Percentiles rank a stretch among this genome's conserved stretches.
Conservation (phyloP, 2,888 invertebrate species). For the Itoplectis maculator region DNA sequence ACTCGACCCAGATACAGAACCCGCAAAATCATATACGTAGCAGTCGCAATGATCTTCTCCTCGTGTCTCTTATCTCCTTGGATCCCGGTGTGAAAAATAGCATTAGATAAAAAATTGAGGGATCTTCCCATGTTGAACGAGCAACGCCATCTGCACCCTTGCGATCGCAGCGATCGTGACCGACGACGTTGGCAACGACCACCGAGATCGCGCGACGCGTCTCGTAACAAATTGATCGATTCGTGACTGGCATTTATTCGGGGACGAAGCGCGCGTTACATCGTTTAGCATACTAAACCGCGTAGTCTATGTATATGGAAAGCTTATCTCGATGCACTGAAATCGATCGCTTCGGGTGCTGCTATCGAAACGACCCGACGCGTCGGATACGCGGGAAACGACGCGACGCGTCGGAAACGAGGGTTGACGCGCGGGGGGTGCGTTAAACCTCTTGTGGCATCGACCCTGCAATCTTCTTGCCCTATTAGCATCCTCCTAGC, state of each 20-base stretch:
- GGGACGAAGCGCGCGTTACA: constrained; percentile 14
- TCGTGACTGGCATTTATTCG: constrained; percentile 24
- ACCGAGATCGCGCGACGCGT: not conserved
- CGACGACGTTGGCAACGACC: not conserved
- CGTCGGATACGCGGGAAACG: constrained; percentile 15
- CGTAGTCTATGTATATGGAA: not conserved
- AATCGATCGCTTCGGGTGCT: constrained; percentile 44
- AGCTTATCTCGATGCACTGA: constrained; percentile 40
- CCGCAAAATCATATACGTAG: not conserved
- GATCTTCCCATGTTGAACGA: not conserved
- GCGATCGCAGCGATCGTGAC: not conserved
- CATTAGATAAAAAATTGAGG: not conserved
- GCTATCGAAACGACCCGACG: constrained; percentile 49
- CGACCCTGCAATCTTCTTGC: not conserved
- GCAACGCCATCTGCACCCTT: not conserved
- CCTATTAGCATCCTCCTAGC: not conserved
- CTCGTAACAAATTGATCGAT: constrained; percentile 27
- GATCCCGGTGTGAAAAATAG: not conserved
- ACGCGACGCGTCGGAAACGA: not conserved
- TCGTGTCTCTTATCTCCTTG: constrained; percentile 4
- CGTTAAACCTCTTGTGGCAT: not conserved
- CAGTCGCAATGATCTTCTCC: not conserved
- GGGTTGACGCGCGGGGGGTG: not conserved
- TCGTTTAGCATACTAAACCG: constrained; percentile 18
- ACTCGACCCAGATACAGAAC: not conserved